Conservation (phyloP, 2,113 vertebrate genomes). For the Gallinago jamesoni region DNA sequence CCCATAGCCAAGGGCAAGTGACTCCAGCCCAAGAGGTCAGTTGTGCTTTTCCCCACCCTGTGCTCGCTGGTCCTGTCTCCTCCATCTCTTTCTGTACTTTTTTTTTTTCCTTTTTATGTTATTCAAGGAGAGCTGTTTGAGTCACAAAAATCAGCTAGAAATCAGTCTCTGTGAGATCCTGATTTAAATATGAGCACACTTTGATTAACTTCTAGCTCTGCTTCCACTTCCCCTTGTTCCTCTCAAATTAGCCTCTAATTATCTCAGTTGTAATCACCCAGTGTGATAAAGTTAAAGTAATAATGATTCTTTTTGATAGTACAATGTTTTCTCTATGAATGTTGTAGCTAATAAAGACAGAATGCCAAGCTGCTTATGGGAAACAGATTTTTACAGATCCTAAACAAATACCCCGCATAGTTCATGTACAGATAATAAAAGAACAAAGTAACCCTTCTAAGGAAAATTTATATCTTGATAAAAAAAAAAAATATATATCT, state of each 20-base stretch:
- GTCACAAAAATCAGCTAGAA: neutral
- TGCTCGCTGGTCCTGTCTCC: rapidly evolving
- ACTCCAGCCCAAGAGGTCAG: neutral
- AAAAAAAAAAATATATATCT: neutral
- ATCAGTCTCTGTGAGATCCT: neutral
- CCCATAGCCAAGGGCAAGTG: neutral
- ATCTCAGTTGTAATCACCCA: slow-evolving; percentile 46
- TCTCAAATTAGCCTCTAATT: slow-evolving; percentile 44
- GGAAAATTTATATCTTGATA: slow-evolving; percentile 29
- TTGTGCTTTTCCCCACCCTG: neutral
- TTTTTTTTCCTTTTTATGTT: neutral
- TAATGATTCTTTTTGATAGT: slow-evolving; percentile 56
- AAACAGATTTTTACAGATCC: slow-evolving; percentile 63
- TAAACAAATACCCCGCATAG: slow-evolving; percentile 43
- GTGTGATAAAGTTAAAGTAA: slow-evolving; percentile 57
- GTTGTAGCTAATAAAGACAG: slow-evolving; percentile 49
- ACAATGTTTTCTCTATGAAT: slow-evolving; percentile 46
- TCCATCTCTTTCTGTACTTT: neutral
- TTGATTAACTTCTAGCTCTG: neutral
- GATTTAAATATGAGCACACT: neutral
- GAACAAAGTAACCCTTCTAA: slow-evolving; percentile 37
- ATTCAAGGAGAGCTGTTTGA: neutral
- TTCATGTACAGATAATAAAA: slow-evolving; percentile 56
- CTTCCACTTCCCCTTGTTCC: neutral
- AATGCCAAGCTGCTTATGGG: slow-evolving; percentile 62